Base-by-base conservation (phyloP, 2,113 vertebrate genomes). In the Takifugu bimaculatus region DNA sequence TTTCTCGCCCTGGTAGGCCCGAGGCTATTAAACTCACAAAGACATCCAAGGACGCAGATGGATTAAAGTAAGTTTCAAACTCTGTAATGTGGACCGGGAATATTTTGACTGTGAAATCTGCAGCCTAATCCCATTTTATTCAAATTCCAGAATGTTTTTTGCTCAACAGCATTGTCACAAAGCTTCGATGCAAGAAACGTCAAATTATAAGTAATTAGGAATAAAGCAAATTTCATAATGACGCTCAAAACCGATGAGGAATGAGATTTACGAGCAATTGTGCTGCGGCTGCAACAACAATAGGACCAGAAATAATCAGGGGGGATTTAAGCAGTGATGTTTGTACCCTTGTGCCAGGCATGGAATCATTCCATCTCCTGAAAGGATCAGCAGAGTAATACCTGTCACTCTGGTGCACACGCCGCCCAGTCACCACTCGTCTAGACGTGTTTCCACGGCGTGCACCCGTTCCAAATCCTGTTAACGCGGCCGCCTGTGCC, bases 391-490 rank as follows among this genome's bases (percentile, higher is more conserved):
- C 43, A 20, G 56, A 56, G 55, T 63, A 68, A 68, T 68, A 72
- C 39, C 60, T 74, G 65, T 78, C 72, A 65, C 48, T 48, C 26
- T 13, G 20, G 55, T 65, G 70, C 62, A 68, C 75, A 75, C 26
- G 29, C 74, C 67, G 78, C 69, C 65, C 42, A 32, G 63, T 85
- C 80, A 78, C 82, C 65, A 70, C 62, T 65, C 54, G 79, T 81
- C 82, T 79, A 87, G 82, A 83, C 75, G 35, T 51, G 55, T 43
- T 67, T 75, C 70, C 65, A 51, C 26, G 51, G 75, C 78, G 74
- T 27, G 13, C 78, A 63, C 49, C 70, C 70, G 13, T 28, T 67
- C 60, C 71, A 85, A 87, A 87, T 87, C 85, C 74, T 64, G 78
- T 87, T 83, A 87, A 66, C 62, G 15, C 44, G 13, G 43, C 50